A percentile compares a stretch with the other conserved stretches of the same genome.
phyloP scores from a whole-genome alignment of 2,888 invertebrate species.

The Pilophorus perplexus region DNA sequence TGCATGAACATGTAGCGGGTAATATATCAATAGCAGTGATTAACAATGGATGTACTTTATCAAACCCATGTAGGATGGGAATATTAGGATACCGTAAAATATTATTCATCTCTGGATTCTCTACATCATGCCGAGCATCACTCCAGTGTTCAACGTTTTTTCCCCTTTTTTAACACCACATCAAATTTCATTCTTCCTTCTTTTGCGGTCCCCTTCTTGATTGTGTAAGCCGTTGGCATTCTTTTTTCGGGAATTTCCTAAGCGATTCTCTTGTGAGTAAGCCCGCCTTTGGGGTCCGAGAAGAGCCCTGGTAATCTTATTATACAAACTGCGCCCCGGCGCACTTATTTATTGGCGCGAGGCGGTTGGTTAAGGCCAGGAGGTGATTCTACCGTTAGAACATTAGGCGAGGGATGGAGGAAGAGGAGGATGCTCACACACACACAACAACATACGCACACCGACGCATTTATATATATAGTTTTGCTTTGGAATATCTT shows the following conservation, averaged over 20 bases:
- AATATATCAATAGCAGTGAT: conserved; percentile 1
- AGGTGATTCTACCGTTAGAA: conserved; percentile 28
- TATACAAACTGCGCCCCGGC: conserved; percentile 28
- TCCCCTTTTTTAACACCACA: neutral
- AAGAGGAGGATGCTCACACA: neutral
- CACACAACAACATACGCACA: neutral
- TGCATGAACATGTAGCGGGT: neutral
- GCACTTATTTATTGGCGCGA: conserved; percentile 30
- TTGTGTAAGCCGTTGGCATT: neutral
- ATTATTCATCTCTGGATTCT: neutral
- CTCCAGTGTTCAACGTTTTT: neutral
- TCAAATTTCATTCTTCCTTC: neutral
- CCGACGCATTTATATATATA: neutral
- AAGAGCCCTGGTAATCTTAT: conserved; percentile 13
- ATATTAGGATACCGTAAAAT: neutral
- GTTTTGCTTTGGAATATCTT: neutral
- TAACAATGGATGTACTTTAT: no score
- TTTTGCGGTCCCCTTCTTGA: neutral
- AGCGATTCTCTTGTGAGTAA: no score
- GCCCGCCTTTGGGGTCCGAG: no score
- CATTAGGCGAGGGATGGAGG: conserved; percentile 10
- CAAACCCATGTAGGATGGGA: no score
- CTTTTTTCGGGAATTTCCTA: neutral
- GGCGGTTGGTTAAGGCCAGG: conserved; percentile 19
- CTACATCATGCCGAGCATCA: neutral